A percentile compares a stretch with the other conserved stretches of the same genome.
These are phyloP conservation scores for Caenorhabditis wallacei DNA, from an alignment of 2,888 invertebrate species.

Conservation along the genomic window DNA sequence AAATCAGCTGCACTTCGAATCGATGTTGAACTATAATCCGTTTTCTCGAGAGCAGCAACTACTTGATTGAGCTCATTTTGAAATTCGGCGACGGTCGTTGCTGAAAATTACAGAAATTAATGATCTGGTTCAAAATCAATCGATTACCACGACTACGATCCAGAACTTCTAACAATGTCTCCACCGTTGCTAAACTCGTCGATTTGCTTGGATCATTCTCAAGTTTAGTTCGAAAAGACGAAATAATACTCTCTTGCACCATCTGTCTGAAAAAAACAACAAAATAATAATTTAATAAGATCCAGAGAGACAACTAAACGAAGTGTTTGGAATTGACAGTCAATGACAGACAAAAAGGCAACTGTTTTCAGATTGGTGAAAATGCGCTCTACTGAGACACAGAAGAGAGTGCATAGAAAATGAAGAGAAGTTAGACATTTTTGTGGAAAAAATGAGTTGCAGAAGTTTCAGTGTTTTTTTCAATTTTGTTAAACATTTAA, in stretches of 20 bases:
- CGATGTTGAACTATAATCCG: conserved; percentile 84
- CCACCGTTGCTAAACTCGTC: conserved; percentile 84
- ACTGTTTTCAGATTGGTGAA: not conserved
- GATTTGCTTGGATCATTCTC: conserved; percentile 82
- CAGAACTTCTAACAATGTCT: conserved; percentile 81
- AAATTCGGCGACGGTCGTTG: conserved; percentile 84
- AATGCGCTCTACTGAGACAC: conserved; percentile 1
- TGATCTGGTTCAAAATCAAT: too few species aligned
- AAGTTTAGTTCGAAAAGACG: conserved; percentile 61
- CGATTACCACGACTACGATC: conserved; percentile 44
- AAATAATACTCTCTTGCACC: conserved; percentile 40
- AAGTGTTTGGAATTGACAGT: not conserved
- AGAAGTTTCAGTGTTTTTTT: too few species aligned
- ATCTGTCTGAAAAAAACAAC: conserved; percentile 10
- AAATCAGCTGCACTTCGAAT: conserved; percentile 85
- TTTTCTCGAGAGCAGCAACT: conserved; percentile 82
- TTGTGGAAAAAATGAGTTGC: not conserved
- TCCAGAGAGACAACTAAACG: too few species aligned
- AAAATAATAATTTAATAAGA: not conserved
- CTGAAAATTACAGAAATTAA: conserved; percentile 51
- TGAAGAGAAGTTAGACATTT: not conserved
- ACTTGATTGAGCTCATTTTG: conserved; percentile 83
- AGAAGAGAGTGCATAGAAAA: not conserved
- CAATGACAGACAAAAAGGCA: not conserved
- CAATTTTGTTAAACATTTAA: too few species aligned